These are phyloP conservation scores for Tiliacea citrago DNA, from an alignment of 2,888 invertebrate genomes.

Conservation along the genomic window DNA sequence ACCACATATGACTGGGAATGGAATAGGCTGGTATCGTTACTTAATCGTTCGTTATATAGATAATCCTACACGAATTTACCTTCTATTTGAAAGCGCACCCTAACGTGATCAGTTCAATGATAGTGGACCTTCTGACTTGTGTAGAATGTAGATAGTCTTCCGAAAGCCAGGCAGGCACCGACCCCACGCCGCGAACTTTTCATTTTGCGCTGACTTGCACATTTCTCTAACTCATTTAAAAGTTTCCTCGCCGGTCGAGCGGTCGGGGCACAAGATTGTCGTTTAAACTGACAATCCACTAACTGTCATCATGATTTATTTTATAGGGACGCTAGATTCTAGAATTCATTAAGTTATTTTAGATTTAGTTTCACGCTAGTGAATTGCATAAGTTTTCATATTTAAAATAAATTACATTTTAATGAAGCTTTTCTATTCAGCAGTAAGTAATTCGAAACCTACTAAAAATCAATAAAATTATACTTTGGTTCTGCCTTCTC, in stretches of 20 bases:
- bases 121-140: constrained; percentile 2
- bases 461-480: neutral
- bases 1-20: too few species aligned
- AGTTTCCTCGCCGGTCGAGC: constrained; percentile 44
- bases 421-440: neutral
- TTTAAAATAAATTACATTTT: neutral
- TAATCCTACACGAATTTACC: too few species aligned
- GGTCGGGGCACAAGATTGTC: constrained; percentile 22
- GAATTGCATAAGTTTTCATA: constrained; percentile 6
- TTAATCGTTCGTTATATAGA: too few species aligned
- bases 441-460: neutral
- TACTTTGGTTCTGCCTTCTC: neutral
- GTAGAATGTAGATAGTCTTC: neutral
- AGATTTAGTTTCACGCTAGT: constrained; percentile 16
- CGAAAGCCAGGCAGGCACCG: neutral
- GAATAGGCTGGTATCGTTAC: too few species aligned
- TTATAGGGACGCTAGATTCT: constrained; percentile 9
- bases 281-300: constrained; percentile 45
- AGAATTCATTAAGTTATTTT: too few species aligned
- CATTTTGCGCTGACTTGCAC: constrained; percentile 67
- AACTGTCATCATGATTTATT: constrained; percentile 60
- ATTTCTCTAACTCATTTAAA: constrained; percentile 68
- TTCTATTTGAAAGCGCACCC: neutral
- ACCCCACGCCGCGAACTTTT: constrained; percentile 44
- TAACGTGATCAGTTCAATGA: neutral